phyloP scores from a whole-genome alignment of 2,888 invertebrate genomes.

The Julus scandinavius region DNA sequence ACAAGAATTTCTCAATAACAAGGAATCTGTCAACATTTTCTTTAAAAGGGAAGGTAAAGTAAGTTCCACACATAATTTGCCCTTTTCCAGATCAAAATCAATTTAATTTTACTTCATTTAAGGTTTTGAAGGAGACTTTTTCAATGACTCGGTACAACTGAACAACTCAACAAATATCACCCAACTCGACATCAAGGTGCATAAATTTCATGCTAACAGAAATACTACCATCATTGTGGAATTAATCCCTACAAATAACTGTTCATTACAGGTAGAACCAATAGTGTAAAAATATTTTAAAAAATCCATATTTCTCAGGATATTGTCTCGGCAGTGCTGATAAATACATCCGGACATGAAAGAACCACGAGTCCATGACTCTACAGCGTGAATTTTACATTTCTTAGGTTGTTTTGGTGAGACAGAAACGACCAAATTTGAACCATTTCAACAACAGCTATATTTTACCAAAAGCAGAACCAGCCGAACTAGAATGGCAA shows the following conservation, averaged over 20 bases:
- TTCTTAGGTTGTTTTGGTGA: neutral
- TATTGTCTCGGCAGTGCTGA: neutral
- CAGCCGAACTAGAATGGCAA: neutral
- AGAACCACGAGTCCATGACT: neutral
- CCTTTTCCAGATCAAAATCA: neutral
- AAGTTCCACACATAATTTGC: neutral
- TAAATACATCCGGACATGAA: neutral
- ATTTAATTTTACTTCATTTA: neutral
- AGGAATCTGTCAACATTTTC: slow-evolving; percentile 7
- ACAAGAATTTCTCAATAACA: neutral
- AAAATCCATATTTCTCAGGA: neutral
- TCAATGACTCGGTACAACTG: neutral
- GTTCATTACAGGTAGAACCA: neutral
- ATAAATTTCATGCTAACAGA: neutral
- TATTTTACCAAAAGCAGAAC: neutral
- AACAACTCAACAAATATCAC: neutral
- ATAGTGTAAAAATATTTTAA: neutral
- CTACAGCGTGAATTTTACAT: neutral
- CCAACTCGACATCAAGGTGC: neutral
- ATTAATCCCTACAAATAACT: neutral
- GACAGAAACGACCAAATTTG: slow-evolving; percentile 3
- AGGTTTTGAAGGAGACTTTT: neutral
- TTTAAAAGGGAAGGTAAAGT: slow-evolving; percentile 10
- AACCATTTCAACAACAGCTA: neutral
- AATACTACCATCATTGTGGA: neutral